Evolutionary conservation across 2,888 invertebrate genomes (phyloP).

Genomic region (Yponomeuta cagnagella): DNA sequence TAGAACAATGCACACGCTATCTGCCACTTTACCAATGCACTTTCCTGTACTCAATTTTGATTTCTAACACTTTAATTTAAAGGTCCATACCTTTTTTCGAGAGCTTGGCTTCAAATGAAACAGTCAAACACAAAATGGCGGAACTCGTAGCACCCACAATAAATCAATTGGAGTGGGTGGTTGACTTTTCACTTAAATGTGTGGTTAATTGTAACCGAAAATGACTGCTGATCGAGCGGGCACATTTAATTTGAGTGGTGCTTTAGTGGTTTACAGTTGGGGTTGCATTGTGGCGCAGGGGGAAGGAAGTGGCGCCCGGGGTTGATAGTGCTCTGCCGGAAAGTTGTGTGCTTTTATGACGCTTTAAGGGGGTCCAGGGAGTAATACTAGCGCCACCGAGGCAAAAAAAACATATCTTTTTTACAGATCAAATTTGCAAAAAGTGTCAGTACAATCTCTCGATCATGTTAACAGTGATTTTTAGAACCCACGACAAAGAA

Average conservation of each 20-base stretch:
- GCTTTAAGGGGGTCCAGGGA: no score
- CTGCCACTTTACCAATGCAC: no score
- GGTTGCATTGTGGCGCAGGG: slow-evolving; percentile 41
- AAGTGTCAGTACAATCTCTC: no score
- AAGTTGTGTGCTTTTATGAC: neutral
- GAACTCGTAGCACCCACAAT: slow-evolving; percentile 66
- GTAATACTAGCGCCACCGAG: no score
- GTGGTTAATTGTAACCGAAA: slow-evolving; percentile 77
- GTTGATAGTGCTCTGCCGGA: neutral
- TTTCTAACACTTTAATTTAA: no score
- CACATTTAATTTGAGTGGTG: slow-evolving; percentile 76
- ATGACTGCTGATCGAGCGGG: slow-evolving; percentile 73
- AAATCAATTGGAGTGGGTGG: slow-evolving; percentile 77
- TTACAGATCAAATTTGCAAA: no score
- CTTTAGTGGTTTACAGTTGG: slow-evolving; percentile 46
- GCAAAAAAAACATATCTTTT: no score
- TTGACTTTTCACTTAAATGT: slow-evolving; percentile 77
- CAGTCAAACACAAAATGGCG: slow-evolving; percentile 62
- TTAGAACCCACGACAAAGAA: no score
- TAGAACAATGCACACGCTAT: slow-evolving; percentile 15
- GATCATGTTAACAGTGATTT: no score
- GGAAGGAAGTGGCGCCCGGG: slow-evolving; percentile 36
- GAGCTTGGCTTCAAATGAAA: slow-evolving; percentile 6
- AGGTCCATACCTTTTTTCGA: no score
- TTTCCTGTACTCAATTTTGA: no score